A percentile compares a stretch with the other conserved stretches of the same genome.
phyloP scores from a whole-genome alignment of 2,113 vertebrate species.

The human (Homo sapiens) region DNA sequence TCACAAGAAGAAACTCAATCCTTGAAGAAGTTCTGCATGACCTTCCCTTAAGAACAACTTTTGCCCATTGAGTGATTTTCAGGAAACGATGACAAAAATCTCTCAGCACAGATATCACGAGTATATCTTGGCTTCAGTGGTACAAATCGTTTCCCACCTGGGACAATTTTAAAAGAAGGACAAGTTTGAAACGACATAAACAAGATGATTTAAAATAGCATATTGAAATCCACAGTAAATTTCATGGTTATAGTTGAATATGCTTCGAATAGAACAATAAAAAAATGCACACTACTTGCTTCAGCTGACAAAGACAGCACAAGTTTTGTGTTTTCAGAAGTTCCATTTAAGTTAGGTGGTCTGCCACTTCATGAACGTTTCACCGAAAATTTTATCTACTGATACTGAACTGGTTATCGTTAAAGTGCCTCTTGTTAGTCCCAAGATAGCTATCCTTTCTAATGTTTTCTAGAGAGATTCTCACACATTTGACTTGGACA shows the following conservation, averaged over 20 bases:
- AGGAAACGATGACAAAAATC: constrained; percentile 54
- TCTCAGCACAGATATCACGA: background rate
- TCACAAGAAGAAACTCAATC: constrained; percentile 73
- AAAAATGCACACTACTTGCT: constrained; percentile 25
- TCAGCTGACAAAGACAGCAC: background rate
- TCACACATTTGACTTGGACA: constrained; percentile 1
- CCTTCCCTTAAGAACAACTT: constrained; percentile 76
- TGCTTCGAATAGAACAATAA: constrained; percentile 26
- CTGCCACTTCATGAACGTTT: background rate
- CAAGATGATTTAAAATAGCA: background rate
- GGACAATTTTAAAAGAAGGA: background rate
- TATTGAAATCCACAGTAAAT: constrained; percentile 32
- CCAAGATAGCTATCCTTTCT: background rate
- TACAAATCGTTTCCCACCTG: background rate
- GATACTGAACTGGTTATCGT: background rate
- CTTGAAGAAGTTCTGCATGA: constrained; percentile 79
- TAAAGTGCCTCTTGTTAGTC: background rate
- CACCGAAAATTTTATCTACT: background rate
- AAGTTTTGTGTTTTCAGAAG: constrained; percentile 14
- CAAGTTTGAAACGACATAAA: constrained; percentile 7
- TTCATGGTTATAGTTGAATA: background rate
- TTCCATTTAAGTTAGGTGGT: background rate
- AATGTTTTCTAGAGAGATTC: constrained; percentile 17
- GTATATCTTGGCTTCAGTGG: background rate
- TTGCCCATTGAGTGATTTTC: background rate